Evolutionary conservation across 2,797 vertebrate species (phyloP), one percentile per base, ranked within the genome.

Genomic region (Hippocampus kuda): DNA sequence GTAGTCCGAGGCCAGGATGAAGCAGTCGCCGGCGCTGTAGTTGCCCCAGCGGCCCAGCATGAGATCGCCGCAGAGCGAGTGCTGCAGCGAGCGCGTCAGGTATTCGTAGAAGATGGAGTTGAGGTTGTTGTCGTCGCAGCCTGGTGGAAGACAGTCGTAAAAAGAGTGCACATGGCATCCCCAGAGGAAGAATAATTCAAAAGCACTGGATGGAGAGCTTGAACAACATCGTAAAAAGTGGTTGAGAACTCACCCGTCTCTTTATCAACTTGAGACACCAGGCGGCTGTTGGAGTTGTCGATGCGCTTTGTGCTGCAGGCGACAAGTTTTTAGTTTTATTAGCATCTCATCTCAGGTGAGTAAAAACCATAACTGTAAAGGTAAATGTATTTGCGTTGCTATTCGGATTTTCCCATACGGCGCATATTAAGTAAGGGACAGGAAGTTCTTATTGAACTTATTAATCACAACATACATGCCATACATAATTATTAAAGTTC

Each of bases 21-120:
- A 98, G 79, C 96, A 98, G 89, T 98, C 96, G n/a, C 96, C 96
- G 2, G 95, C 94, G 72, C 91, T 93, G 89, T 95, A 97, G 89
- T 94, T 98, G 64, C 96, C 96, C 96, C 96, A 98, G 51, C 96
- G 94, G 60, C 96, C 96, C 68, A 98, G 89, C 81, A 91, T 83
- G 73, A 98, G 89, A 88, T 98, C 96, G 26, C 96, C 96, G 66
- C 96, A 97, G 30, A 98, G 91, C 2, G 93, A 94, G 65, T 94
- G 91, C 89, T 98, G 96, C 71, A 98, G 91, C 1, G 96, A 94
- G 79, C 94, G 92, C 0, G 96, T 96, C 89, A 98, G 85, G 83
- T 98, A 96, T 87, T 98, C 96, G 4, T 98, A 98, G 79, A 98
- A 98, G 84, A 98, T 95, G 72, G 96, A 95, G 85, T 98, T 98